Evolutionary conservation across 1,140 invertebrate genomes (phyloP), one percentile per base, ranked within the genome.

Genomic region (Orius insidiosus): DNA sequence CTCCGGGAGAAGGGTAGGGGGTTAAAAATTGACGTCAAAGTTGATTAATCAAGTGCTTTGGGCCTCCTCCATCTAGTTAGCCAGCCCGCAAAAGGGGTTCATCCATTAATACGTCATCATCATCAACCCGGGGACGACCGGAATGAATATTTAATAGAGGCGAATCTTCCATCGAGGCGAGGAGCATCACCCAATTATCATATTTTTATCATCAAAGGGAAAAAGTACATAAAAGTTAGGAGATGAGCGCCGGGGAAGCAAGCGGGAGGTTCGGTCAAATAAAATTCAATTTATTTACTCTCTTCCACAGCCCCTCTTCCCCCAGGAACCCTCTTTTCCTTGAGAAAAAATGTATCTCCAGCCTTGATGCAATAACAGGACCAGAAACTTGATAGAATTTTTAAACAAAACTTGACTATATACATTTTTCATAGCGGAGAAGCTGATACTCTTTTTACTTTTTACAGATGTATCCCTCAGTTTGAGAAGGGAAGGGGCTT

Each of bases 151-250:
- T 51, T 51, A 51, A 51, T 51, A 16, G 40, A 43, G 24, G 14
- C 10, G 24, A 43, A 31, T 31, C 41, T 43, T 30, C 41, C 31
- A 40, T 10, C 11, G 16, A 18, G 9, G 38, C n/a, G 41, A 15
- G 24, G 24, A 15, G 41, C 9, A 43, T 50, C 43, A 52, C 39
- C 38, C 42, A 51, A 54, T n/a, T 54, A 54, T 54, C 53, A 54
- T 54, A 54, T 54, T 54, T 54, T 54, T 54, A 46, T 48, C 53
- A 48, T 54, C 53, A 54, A 54, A 54, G 53, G 40, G 48, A 52
- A 52, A 52, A 52, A 52, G 52, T 49, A 49, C 40, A 47, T 48
- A 53, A 55, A 51, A 55, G 49, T 53, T 54, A 48, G 50, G 44
- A 51, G 41, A 43, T 43, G 41, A 43, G 41, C 31, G 19, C 18